These are phyloP conservation scores for Dissostichus mawsoni DNA, from an alignment of 2,113 vertebrate genomes.

Conservation along the genomic window DNA sequence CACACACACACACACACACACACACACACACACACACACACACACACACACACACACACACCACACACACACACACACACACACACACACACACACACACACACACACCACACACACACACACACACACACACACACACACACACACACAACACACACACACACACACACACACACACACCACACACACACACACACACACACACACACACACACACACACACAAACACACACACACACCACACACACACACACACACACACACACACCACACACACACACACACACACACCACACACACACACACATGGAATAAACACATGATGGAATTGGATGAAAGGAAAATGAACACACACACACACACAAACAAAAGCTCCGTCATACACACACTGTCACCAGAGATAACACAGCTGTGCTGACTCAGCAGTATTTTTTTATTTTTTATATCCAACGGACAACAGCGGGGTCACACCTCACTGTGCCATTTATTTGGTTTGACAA, in stretches of 20 bases:
- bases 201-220: no score
- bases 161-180: slow-evolving; percentile 51
- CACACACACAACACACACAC: slow-evolving; percentile 34
- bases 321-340: neutral
- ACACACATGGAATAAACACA: neutral
- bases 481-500: slow-evolving; percentile 63
- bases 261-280: slow-evolving; percentile 39
- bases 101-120: no score
- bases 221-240: neutral
- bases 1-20: slow-evolving; percentile 1
- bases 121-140: slow-evolving; percentile 42
- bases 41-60: no score
- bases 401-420: slow-evolving; percentile 69
- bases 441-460: slow-evolving; percentile 29
- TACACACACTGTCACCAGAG: slow-evolving; percentile 8
- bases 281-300: slow-evolving; percentile 40
- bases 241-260: slow-evolving; percentile 53
- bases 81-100: no score
- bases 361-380: neutral
- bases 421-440: slow-evolving; percentile 24
- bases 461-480: slow-evolving; percentile 24
- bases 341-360: slow-evolving; percentile 13
- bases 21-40: no score
- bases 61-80: no score
- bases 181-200: no score